Evolutionary conservation across 2,113 vertebrate genomes (phyloP).

Genomic region (Cheilinus undulatus): DNA sequence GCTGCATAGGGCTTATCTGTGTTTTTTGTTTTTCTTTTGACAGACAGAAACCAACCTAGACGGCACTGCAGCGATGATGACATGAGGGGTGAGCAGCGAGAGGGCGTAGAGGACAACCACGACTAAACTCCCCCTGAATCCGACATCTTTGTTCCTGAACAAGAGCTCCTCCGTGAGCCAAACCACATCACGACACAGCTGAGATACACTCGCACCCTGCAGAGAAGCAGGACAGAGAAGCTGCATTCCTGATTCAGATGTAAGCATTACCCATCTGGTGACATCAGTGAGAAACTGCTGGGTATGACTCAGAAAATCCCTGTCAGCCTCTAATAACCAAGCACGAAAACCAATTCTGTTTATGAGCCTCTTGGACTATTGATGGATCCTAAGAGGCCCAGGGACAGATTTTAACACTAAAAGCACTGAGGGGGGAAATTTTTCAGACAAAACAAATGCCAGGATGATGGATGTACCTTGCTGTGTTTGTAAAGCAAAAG

Average conservation of each 20-base stretch:
- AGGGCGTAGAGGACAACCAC: slow-evolving; percentile 84
- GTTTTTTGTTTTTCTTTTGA: slow-evolving; percentile 11
- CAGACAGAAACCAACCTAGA: slow-evolving; percentile 53
- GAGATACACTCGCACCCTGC: slow-evolving; percentile 85
- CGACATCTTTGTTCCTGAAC: slow-evolving; percentile 86
- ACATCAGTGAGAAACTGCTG: slow-evolving; percentile 44
- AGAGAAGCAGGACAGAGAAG: slow-evolving; percentile 28
- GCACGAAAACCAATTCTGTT: slow-evolving; percentile 59
- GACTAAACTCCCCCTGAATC: slow-evolving; percentile 86
- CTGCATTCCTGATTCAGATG: slow-evolving; percentile 38
- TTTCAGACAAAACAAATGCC: not conserved
- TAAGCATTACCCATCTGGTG: slow-evolving; percentile 53
- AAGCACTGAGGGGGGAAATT: slow-evolving; percentile 5
- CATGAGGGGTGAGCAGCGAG: slow-evolving; percentile 73
- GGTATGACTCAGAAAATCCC: slow-evolving; percentile 63
- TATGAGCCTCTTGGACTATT: slow-evolving; percentile 48
- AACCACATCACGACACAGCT: slow-evolving; percentile 86
- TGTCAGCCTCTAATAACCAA: slow-evolving; percentile 47
- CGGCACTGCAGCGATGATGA: slow-evolving; percentile 75
- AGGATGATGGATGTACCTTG: slow-evolving; percentile 76
- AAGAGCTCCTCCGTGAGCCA: slow-evolving; percentile 90
- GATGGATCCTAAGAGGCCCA: slow-evolving; percentile 43
- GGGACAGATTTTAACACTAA: slow-evolving; percentile 24
- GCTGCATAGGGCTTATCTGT: not conserved
- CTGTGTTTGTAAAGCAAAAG: slow-evolving; percentile 88